Conservation (phyloP, 2,797 vertebrate species). For the Stomatorhinus walkeri region DNA sequence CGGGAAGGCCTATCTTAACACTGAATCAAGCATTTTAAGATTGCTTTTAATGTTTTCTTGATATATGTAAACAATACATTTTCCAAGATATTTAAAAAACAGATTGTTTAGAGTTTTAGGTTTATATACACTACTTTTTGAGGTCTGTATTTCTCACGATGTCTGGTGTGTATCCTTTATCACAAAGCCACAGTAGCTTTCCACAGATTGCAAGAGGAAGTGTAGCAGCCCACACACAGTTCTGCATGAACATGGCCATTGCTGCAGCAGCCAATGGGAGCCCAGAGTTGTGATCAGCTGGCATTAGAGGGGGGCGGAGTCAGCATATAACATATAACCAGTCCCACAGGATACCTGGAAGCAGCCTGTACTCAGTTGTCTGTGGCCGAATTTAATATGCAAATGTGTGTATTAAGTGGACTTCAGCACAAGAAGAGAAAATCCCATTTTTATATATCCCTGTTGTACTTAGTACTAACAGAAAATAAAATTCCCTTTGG, state of each 20-base stretch:
- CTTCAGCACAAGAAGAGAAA: background rate
- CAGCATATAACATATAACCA: background rate
- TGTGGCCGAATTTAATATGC: background rate
- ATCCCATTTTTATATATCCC: background rate
- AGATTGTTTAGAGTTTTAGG: background rate
- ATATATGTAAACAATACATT: background rate
- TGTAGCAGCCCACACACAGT: background rate
- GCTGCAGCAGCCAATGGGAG: background rate
- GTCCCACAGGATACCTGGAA: background rate
- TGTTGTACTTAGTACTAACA: background rate
- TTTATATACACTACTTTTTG: background rate
- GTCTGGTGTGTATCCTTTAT: background rate
- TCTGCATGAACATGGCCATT: background rate
- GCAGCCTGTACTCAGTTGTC: background rate
- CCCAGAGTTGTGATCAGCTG: background rate
- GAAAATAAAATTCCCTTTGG: conserved; percentile 6
- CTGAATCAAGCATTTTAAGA: background rate
- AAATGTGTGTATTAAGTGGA: background rate
- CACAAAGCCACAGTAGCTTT: background rate
- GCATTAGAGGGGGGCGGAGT: background rate
- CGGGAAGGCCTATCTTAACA: background rate
- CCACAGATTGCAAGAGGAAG: background rate
- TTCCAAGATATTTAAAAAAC: background rate
- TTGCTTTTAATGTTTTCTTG: background rate
- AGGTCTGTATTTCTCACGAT: background rate